Conservation (phyloP, 1,140 invertebrate species). For the Akabosia matsudoensis region DNA sequence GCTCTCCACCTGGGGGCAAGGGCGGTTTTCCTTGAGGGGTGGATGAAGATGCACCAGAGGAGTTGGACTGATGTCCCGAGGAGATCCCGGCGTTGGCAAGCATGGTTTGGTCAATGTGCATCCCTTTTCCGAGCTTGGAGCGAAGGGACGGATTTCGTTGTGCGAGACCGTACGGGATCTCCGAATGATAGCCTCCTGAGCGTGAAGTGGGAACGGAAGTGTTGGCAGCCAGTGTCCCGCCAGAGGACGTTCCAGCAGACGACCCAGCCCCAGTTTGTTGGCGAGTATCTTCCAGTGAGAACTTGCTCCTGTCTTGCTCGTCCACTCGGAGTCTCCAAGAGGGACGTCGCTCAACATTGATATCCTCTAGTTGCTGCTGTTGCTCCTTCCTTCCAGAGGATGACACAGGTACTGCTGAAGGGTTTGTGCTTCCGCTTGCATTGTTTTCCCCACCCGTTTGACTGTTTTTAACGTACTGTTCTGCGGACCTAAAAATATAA, state of each 20-base stretch:
- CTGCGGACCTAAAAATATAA: slow-evolving; percentile 41
- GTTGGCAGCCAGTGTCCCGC: background rate
- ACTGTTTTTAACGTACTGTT: slow-evolving; percentile 47
- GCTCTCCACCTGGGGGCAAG: slow-evolving; percentile 34
- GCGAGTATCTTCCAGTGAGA: slow-evolving; percentile 44
- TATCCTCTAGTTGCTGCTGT: slow-evolving; percentile 52
- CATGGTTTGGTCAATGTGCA: background rate
- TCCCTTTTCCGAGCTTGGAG: slow-evolving; percentile 18
- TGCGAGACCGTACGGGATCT: slow-evolving; percentile 15
- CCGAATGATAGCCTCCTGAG: slow-evolving; percentile 8
- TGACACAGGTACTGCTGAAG: slow-evolving; percentile 53
- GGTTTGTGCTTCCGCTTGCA: slow-evolving; percentile 1
- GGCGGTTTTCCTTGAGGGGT: slow-evolving; percentile 37
- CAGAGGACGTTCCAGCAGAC: background rate
- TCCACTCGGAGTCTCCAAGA: slow-evolving; percentile 86
- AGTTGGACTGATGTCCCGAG: background rate
- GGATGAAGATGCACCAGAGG: background rate
- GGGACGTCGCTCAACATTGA: slow-evolving; percentile 69
- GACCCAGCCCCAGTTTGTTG: background rate
- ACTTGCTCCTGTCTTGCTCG: slow-evolving; percentile 71
- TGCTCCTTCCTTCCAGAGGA: slow-evolving; percentile 52
- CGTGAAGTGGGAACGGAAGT: background rate
- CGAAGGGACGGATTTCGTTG: slow-evolving; percentile 39
- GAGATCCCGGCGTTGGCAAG: background rate
- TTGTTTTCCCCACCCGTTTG: slow-evolving; percentile 22